Evolutionary conservation across 2,797 vertebrate genomes (phyloP).

Genomic region (Sebastes aleutianus): DNA sequence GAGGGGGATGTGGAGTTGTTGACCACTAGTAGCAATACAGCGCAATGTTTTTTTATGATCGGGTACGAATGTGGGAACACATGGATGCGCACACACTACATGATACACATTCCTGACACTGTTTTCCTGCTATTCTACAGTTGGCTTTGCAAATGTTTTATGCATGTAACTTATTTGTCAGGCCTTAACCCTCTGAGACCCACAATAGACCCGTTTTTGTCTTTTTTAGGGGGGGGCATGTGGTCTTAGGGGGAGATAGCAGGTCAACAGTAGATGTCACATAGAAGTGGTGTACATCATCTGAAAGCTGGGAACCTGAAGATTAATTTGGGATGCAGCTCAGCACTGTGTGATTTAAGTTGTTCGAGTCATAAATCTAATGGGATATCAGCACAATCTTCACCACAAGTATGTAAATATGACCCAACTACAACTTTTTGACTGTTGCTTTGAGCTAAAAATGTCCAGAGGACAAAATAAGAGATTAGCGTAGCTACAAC

Average conservation of each 20-base stretch:
- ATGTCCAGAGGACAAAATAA: background rate
- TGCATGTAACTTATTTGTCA: background rate
- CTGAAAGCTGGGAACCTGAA: no score
- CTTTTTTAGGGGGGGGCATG: no score
- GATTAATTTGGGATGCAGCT: no score
- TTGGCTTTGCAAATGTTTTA: background rate
- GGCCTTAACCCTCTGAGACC: no score
- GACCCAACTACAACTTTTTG: background rate
- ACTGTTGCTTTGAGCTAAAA: background rate
- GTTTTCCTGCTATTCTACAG: background rate
- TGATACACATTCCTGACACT: background rate
- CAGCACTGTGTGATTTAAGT: no score
- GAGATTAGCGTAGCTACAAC: background rate
- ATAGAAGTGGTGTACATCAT: no score
- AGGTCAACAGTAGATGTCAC: no score
- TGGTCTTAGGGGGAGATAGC: no score
- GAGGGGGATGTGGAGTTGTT: background rate
- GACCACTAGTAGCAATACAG: background rate
- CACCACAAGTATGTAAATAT: background rate
- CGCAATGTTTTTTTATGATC: background rate
- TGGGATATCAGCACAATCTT: background rate
- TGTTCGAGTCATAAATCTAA: no score
- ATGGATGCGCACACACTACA: background rate
- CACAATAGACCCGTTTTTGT: no score
- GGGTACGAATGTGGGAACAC: background rate